Evolutionary conservation across 2,113 vertebrate species (phyloP).

Genomic region (Sturnira hondurensis): DNA sequence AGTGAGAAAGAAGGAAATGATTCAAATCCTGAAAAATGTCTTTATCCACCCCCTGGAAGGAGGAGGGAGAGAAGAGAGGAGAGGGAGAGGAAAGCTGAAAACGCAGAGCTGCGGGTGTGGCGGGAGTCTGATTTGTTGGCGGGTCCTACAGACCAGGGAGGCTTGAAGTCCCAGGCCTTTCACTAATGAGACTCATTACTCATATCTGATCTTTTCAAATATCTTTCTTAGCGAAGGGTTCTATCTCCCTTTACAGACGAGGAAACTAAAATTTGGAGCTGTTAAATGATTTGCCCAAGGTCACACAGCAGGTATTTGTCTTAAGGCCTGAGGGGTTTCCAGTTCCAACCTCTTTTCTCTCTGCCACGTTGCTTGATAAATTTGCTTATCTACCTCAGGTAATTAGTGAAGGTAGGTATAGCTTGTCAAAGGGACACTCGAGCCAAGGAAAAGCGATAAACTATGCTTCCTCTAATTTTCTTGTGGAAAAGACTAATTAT

Average conservation of each 20-base stretch:
- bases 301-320: conserved; percentile 41
- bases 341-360: conserved; percentile 32
- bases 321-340: conserved; percentile 36
- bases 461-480: conserved; percentile 57
- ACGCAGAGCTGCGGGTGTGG: neutral
- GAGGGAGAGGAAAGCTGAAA: neutral
- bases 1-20: conserved; percentile 56
- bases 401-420: conserved; percentile 55
- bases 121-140: neutral
- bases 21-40: conserved; percentile 59
- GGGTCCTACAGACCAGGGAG: neutral
- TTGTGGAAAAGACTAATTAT: conserved; percentile 48
- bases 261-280: conserved; percentile 43
- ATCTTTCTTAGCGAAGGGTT: conserved; percentile 34
- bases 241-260: conserved; percentile 55
- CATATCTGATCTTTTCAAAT: conserved; percentile 43
- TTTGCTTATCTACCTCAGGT: conserved; percentile 37
- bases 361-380: conserved; percentile 27
- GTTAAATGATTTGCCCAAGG: conserved; percentile 51
- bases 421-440: conserved; percentile 35
- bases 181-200: conserved; percentile 52
- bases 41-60: neutral
- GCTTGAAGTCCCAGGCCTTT: conserved; percentile 6
- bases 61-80: neutral
- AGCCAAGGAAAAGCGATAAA: conserved; percentile 45